Evolutionary conservation across 2,888 invertebrate genomes (phyloP).

Genomic region (Amiota communis): DNA sequence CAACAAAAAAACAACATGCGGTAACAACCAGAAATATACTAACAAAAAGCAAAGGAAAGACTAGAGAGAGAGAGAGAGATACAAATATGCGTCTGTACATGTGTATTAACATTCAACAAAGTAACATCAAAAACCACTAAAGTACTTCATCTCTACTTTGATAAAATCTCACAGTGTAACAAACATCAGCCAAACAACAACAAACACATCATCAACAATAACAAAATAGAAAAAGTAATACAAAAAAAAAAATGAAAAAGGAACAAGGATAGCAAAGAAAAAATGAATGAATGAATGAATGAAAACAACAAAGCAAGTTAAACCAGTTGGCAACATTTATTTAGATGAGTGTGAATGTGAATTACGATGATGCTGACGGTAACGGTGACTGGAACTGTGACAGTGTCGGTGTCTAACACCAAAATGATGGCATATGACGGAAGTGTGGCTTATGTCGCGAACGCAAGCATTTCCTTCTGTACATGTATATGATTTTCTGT

Average conservation of each 20-base stretch:
- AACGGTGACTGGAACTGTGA: neutral
- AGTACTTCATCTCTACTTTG: constrained; percentile 58
- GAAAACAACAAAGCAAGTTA: neutral
- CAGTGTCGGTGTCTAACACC: neutral
- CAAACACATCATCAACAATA: neutral
- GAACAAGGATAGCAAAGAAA: constrained; percentile 36
- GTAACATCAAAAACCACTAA: constrained; percentile 55
- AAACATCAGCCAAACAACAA: constrained; percentile 2
- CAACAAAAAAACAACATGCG: constrained; percentile 60
- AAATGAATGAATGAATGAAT: constrained; percentile 33
- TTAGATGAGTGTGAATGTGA: constrained; percentile 35
- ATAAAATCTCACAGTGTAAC: constrained; percentile 52
- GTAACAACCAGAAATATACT: constrained; percentile 49
- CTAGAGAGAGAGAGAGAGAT: constrained; percentile 39
- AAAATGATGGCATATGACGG: too few species aligned
- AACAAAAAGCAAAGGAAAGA: too few species aligned
- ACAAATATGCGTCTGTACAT: too few species aligned
- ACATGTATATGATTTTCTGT: constrained; percentile 26
- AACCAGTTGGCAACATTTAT: constrained; percentile 24
- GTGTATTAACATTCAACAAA: constrained; percentile 40
- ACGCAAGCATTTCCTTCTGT: too few species aligned
- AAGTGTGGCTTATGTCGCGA: too few species aligned
- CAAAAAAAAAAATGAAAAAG: constrained; percentile 1
- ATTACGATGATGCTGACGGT: constrained; percentile 10
- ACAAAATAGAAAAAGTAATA: constrained; percentile 37